Conservation (phyloP, 92 coral and sea anemone genomes). For the Epizoanthus stellaris region DNA sequence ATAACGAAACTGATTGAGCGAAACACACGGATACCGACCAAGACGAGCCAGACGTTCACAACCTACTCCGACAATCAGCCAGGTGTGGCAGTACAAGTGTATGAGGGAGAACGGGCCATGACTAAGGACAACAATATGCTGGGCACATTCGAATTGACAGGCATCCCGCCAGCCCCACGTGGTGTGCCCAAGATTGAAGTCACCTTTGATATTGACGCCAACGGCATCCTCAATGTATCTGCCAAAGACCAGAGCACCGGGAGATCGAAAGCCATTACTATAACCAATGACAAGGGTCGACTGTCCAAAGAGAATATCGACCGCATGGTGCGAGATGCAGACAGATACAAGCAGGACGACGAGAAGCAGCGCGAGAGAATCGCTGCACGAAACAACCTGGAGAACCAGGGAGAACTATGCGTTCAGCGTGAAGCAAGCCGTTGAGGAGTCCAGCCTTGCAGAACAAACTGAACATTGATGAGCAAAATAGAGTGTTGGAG, state of each 20-base stretch:
- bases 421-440: conserved; percentile 66
- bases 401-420: conserved; percentile 75
- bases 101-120: conserved; percentile 81
- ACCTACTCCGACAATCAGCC: conserved; percentile 86
- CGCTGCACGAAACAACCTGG: conserved; percentile 72
- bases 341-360: conserved; percentile 76
- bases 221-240: conserved; percentile 82
- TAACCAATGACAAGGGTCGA: conserved; percentile 81
- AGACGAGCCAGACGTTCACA: conserved; percentile 63
- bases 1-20: conserved; percentile 79
- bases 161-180: conserved; percentile 84
- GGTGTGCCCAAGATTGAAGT: conserved; percentile 85
- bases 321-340: conserved; percentile 76
- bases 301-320: conserved; percentile 73
- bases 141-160: conserved; percentile 70
- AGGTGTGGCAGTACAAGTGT: conserved; percentile 72
- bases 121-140: conserved; percentile 74
- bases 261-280: conserved; percentile 65
- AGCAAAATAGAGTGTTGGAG: conserved; percentile 58
- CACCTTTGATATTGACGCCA: conserved; percentile 75
- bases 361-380: conserved; percentile 72
- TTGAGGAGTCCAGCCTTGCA: conserved; percentile 58
- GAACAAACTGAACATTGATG: conserved; percentile 56
- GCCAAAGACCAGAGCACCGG: conserved; percentile 86
- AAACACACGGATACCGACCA: conserved; percentile 76